Evolutionary conservation across 1,140 invertebrate species (phyloP).

Genomic region (Drosophila ambigua): DNA sequence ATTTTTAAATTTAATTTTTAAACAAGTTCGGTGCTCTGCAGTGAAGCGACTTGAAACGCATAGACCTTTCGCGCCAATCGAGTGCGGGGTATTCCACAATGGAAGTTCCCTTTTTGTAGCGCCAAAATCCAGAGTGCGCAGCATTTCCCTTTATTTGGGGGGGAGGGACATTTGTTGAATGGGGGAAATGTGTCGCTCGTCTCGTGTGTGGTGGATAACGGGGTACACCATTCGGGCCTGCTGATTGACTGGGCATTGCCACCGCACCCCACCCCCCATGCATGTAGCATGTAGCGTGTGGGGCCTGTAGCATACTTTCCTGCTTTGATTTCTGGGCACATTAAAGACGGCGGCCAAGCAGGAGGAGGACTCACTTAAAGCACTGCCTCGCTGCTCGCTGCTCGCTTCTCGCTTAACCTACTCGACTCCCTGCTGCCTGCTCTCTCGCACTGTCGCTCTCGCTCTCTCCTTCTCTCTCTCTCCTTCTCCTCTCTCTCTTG

Average conservation of each 20-base stretch:
- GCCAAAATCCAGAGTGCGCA: background rate
- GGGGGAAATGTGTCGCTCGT: background rate
- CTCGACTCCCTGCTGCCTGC: too few relatives aligned
- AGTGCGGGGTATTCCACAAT: background rate
- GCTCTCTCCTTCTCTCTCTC: constrained; percentile 26
- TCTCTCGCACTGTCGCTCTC: too few relatives aligned
- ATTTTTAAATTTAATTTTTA: too few relatives aligned
- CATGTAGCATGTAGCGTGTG: constrained; percentile 2
- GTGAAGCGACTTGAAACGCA: too few relatives aligned
- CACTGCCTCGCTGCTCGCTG: too few relatives aligned
- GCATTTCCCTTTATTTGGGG: constrained; percentile 32
- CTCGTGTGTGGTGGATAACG: too few relatives aligned
- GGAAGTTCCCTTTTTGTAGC: background rate
- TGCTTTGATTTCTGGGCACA: constrained; percentile 66
- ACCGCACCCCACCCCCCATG: background rate
- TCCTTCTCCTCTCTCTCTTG: constrained; percentile 30
- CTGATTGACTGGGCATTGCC: constrained; percentile 22
- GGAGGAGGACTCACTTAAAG: too few relatives aligned
- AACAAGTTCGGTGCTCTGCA: too few relatives aligned
- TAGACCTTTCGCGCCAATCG: too few relatives aligned
- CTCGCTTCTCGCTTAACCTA: too few relatives aligned
- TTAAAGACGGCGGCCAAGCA: constrained; percentile 23
- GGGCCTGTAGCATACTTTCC: constrained; percentile 71
- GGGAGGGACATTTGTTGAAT: background rate
- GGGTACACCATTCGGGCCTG: constrained; percentile 29